Evolutionary conservation across 2,888 invertebrate species (phyloP).

Genomic region (Hoplodrina blanda): DNA sequence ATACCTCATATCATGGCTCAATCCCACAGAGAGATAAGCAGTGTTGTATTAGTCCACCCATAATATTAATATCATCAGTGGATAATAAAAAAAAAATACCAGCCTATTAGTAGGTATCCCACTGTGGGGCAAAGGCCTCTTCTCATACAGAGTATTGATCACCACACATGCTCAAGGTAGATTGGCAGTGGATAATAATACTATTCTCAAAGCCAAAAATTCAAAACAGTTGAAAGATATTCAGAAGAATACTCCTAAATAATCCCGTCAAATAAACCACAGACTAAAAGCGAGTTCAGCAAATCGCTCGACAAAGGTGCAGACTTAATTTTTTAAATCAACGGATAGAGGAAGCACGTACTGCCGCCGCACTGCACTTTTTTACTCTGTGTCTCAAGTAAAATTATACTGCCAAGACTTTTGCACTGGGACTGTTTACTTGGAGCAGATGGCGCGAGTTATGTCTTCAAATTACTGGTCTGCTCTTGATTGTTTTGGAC

Average conservation of each 20-base stretch:
- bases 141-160: too few relatives aligned
- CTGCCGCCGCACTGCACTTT: constrained; percentile 51
- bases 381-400: constrained; percentile 48
- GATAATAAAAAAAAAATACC: too few relatives aligned
- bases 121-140: too few relatives aligned
- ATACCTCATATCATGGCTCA: too few relatives aligned
- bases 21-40: too few relatives aligned
- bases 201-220: background rate
- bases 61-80: too few relatives aligned
- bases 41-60: too few relatives aligned
- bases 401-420: constrained; percentile 57
- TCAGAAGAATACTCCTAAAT: constrained; percentile 37
- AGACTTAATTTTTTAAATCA: constrained; percentile 64
- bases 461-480: constrained; percentile 26
- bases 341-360: constrained; percentile 57
- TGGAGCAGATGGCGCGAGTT: constrained; percentile 45
- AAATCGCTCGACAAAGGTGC: constrained; percentile 57
- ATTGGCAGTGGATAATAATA: too few relatives aligned
- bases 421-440: constrained; percentile 41
- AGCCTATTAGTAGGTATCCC: too few relatives aligned
- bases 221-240: constrained; percentile 11
- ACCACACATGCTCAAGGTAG: too few relatives aligned
- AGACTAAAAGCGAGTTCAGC: constrained; percentile 50
- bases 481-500: constrained; percentile 34
- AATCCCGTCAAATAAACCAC: constrained; percentile 35